Base-by-base conservation (phyloP, 2,797 vertebrate species). In the Hybognathus amarus region DNA sequence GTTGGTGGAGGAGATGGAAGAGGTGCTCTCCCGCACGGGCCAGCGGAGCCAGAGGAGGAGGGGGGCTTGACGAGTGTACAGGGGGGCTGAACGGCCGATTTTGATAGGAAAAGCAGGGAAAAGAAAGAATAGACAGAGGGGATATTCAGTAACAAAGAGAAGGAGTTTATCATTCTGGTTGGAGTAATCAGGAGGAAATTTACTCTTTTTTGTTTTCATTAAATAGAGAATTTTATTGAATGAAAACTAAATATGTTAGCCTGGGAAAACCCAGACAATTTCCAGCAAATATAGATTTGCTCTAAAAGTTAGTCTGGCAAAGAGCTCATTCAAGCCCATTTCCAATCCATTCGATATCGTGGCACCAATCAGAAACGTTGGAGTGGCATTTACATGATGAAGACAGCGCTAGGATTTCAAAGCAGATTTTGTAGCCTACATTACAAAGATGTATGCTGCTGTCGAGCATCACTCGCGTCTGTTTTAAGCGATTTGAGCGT, bases 11-110 rank as follows among this genome's bases (percentile, higher is more conserved):
- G 98, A 99, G 80, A 99, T 98, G 87, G 98, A 99, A 86, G 98
- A 99, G 40, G 97, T 99, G 92, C 98, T 99, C 90, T 99, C 98
- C 98, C 5, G 98, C 97, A 69, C 98, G 95, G 2, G 97, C 98
- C 93, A 99, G 89, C 2, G 98, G 98, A 64, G 98, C 98, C 71
- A 96, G 91, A 89, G 97, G 91, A 89, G 97, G 97, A 88, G 98
- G 97, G 22, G 94, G 94, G 89, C 97, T 98, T 86, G 97, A 96
- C 0, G 97, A 97, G 90, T 98, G 97, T 61, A 96, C 88, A 6
- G 98, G 97, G 69, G 97, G 97, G 85, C 97, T 98, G 90, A 99
- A 99, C 7, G 97, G 96, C 82, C 97, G 96, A 91, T 91, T 96
- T 97, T 99, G 94, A 42, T 10, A 30, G 15, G 27, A 70, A 15